These are phyloP conservation scores for Patella depressa DNA, from an alignment of 2,888 invertebrate species.

Conservation along the genomic window DNA sequence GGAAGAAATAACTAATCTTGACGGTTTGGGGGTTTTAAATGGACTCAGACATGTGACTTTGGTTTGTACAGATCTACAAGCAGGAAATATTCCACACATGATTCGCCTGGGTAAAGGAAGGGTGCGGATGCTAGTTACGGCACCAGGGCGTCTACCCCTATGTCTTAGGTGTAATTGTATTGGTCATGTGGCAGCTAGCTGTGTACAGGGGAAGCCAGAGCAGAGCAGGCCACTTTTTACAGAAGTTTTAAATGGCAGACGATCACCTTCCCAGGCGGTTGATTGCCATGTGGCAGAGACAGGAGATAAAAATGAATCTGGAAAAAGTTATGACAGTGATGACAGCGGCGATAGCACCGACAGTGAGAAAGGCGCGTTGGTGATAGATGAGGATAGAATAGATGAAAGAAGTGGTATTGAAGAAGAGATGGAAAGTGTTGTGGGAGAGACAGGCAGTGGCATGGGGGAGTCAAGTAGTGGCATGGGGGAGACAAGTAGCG, in stretches of 20 bases:
- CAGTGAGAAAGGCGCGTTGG: too few relatives aligned
- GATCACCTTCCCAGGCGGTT: too few relatives aligned
- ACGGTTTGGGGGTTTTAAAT: not conserved
- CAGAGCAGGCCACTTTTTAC: too few relatives aligned
- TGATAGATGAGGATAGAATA: too few relatives aligned
- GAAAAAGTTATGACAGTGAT: not conserved
- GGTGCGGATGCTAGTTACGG: not conserved
- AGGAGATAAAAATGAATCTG: not conserved
- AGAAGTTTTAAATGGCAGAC: too few relatives aligned
- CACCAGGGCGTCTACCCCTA: not conserved
- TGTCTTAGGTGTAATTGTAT: not conserved
- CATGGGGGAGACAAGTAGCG: too few relatives aligned
- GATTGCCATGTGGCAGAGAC: not conserved
- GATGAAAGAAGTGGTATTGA: too few relatives aligned
- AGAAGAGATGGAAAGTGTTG: too few relatives aligned
- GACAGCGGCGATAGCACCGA: not conserved
- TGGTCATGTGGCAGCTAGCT: not conserved
- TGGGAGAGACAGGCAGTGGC: not conserved
- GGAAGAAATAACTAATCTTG: not conserved
- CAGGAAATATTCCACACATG: not conserved
- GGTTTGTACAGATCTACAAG: not conserved
- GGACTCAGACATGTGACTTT: not conserved
- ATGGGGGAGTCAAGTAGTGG: not conserved
- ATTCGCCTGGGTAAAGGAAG: not conserved
- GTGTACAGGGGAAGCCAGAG: not conserved